Conservation (phyloP, 2,797 vertebrate species). For the Takifugu rubripes region DNA sequence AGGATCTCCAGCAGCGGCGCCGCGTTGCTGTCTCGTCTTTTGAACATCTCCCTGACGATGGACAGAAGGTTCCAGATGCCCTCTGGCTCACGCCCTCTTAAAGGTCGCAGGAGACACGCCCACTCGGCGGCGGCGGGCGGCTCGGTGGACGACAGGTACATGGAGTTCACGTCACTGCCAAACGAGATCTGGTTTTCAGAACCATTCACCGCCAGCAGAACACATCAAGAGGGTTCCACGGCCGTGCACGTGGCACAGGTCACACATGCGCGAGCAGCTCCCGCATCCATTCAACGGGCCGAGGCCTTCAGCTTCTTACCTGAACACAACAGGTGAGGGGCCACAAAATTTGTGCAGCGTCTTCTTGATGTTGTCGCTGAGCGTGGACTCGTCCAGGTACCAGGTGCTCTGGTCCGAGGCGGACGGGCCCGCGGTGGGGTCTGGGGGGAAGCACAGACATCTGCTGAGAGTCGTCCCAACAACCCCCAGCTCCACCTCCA, state of each 20-base stretch:
- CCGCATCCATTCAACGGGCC: too few relatives aligned
- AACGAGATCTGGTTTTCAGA: background rate
- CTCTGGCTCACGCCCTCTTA: constrained; percentile 93
- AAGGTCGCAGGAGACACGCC: constrained; percentile 93
- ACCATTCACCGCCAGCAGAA: background rate
- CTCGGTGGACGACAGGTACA: constrained; percentile 98
- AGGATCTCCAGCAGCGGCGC: constrained; percentile 96
- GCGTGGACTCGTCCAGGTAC: constrained; percentile 97
- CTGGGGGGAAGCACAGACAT: constrained; percentile 59
- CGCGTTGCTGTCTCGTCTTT: constrained; percentile 94
- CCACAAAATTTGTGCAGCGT: constrained; percentile 99
- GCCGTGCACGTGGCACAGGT: too few relatives aligned
- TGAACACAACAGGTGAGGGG: constrained; percentile 97
- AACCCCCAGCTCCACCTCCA: too few relatives aligned
- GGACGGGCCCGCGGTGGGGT: constrained; percentile 97
- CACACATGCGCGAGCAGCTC: too few relatives aligned
- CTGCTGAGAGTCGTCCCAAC: too few relatives aligned
- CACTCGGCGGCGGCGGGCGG: constrained; percentile 97
- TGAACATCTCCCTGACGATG: constrained; percentile 98
- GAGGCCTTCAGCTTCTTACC: constrained; percentile 45
- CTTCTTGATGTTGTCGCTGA: constrained; percentile 99
- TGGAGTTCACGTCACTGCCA: constrained; percentile 93
- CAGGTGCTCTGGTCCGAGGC: constrained; percentile 99
- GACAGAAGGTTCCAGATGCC: constrained; percentile 98
- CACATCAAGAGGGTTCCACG: too few relatives aligned